phyloP scores from a whole-genome alignment of 2,113 vertebrate genomes.

The Ptilonorhynchus violaceus region DNA sequence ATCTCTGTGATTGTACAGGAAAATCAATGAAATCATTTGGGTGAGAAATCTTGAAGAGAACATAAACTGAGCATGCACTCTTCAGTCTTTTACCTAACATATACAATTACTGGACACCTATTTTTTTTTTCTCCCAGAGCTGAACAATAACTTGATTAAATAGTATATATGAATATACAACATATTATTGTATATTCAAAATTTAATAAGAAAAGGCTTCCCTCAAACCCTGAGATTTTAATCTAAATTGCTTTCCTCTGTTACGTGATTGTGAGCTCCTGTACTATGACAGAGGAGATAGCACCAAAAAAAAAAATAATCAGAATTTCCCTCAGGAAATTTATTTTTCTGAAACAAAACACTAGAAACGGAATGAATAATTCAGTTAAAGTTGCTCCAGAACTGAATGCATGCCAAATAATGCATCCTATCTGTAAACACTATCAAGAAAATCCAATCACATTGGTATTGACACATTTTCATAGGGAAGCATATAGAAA shows the following conservation, averaged over 20 bases:
- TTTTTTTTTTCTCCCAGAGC: constrained; percentile 14
- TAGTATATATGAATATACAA: neutral
- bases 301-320: constrained; percentile 11
- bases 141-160: constrained; percentile 70
- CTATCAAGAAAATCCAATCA: constrained; percentile 58
- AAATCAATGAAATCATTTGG: neutral
- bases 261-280: constrained; percentile 53
- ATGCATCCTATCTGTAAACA: constrained; percentile 52
- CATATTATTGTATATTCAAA: constrained; percentile 35
- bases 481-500: neutral
- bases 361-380: constrained; percentile 64
- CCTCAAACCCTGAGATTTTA: constrained; percentile 59
- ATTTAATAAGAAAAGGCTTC: constrained; percentile 67
- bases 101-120: neutral
- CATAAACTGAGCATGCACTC: neutral
- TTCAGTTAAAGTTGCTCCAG: constrained; percentile 52
- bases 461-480: constrained; percentile 56
- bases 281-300: constrained; percentile 43
- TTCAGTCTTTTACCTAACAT: neutral
- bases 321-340: constrained; percentile 45
- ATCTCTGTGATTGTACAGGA: neutral
- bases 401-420: constrained; percentile 49
- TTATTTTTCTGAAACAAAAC: constrained; percentile 56
- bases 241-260: constrained; percentile 74
- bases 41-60: constrained; percentile 18